Evolutionary conservation across 2,888 invertebrate species (phyloP), one percentile per base, ranked within the genome.

Genomic region (Synanthedon tipuliformis): DNA sequence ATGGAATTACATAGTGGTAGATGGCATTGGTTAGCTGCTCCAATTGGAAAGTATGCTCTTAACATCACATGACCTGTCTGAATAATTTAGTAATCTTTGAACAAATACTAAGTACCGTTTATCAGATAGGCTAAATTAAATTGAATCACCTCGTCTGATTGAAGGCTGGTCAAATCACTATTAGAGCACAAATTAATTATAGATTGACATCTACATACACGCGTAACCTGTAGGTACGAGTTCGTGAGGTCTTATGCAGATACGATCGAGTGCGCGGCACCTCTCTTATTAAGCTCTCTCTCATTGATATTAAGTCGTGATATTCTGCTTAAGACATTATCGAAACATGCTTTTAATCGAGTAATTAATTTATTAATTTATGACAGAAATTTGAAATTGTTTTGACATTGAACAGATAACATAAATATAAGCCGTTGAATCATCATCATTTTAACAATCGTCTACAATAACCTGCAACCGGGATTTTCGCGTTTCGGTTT

Each of bases 81-180:
- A 40, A 50, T 41, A 52, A 13, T 50, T 48, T 40, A 15, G 51
- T 62, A 59, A 51, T 68, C 64, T 67, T 52, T 70, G 71, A 8
- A 50, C 53, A 23, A 54, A 57, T 60, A 59, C 59, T 60, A 69
- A 69, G 64, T 63, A 59, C 64, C 60, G 59, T 66, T 63, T 66
- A 74, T 78, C 71, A 69, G 69, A 74, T 74, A 64, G 67, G 69
- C 65, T 12, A 45, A 45, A 16, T 70, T 68, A 70, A 71, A 73
- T 76, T 67, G 66, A 72, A 75, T 74, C 68, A 72, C 70, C 65
- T 73, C 68, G 65, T 73, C 73, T 75, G 75, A 78, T 75, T 74
- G 77, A 75, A 74, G 65, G 68, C 67, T 63, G 67, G 68, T 69
- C 70, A 71, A 65, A 68, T 69, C 60, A 65, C 63, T 68, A 68